Evolutionary conservation across 2,113 vertebrate species (phyloP), one percentile per base, ranked within the genome.

Genomic region (Forbesichthys agassizii): DNA sequence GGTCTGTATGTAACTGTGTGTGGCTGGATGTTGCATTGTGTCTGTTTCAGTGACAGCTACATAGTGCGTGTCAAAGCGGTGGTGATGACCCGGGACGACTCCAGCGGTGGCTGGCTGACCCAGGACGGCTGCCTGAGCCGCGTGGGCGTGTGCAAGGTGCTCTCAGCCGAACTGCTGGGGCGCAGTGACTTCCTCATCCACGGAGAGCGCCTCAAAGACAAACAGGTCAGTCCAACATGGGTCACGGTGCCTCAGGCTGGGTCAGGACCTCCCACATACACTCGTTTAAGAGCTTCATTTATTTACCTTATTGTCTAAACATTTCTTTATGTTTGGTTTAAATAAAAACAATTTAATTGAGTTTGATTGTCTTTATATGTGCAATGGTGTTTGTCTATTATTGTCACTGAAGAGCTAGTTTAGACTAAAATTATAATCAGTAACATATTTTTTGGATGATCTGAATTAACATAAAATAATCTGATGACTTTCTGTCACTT

Each of bases 51-150:
- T 94, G 97, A 99, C 93, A 96, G 95, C 95, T 99, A 97, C 92
- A 96, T 98, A 79, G 97, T 97, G 89, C 94, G 97, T 65, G 97
- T 99, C 87, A 98, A 97, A 93, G 97, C 96, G 79, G 95, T 98
- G 95, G 97, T 99, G 92, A 99, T 99, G 97, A 98, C 95, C 90
- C 91, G 97, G 91, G 96, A 98, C 90, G 96, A 99, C 87, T 98
- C 97, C 69, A 98, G 95, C 62, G 96, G 96, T 69, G 97, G 97
- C 88, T 99, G 97, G 97, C 88, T 99, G 92, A 95, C 96, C 5
- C 96, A 96, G 92, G 97, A 98, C 89, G 96, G 96, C 46, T 95
- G 96, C 79, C 95, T 99, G 90, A 98, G 97, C 91, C 92, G 94
- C 72, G 97, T 99, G 80, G 96, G 97, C 55, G 96, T 99, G 85